Base-by-base conservation (phyloP, 2,113 vertebrate genomes). In the Sisor rabdophorus region DNA sequence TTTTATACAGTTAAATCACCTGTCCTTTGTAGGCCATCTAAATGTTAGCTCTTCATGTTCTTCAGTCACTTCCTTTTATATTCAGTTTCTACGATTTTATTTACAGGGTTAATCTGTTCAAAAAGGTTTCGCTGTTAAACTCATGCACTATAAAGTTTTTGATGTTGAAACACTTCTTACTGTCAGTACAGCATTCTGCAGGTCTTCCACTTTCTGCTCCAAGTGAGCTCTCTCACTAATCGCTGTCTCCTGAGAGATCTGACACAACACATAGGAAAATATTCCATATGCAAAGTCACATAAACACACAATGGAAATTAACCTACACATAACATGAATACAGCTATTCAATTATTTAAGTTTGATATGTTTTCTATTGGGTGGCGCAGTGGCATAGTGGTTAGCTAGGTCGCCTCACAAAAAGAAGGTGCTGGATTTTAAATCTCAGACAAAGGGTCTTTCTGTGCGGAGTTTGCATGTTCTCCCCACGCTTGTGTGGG, bases 151-250 rank as follows among this genome's bases (percentile, higher is more conserved):
- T 36, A 36, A 7, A 7, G 7, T 36, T 77, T 44, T 77, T 17
- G 56, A 44, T 54, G 56, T 68, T 19, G 4, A 48, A 77, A 28
- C 40, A 69, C 67, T 40, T 61, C 84, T 93, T 91, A 93, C 92
- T 0, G 89, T 90, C 80, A 90, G 84, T 82, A 93, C 61, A 77
- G 88, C 83, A 72, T 79, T 86, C 87, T 93, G 90, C 80, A 94
- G 83, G 58, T 94, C 92, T 75, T 95, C 92, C 84, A 92, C 86
- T 71, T 86, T 92, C 83, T 94, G 91, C 86, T 93, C 90, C 87
- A 93, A 86, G 79, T 90, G 89, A 81, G 92, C 91, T 72, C 90
- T 90, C 85, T 94, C 92, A 80, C 89, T 92, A 86, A 95, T 92
- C 0, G 77, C 84, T 60, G 87, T 90, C 77, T 94, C 93, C 70